Evolutionary conservation across 2,797 vertebrate species (phyloP).

Genomic region (Hirundo rustica): DNA sequence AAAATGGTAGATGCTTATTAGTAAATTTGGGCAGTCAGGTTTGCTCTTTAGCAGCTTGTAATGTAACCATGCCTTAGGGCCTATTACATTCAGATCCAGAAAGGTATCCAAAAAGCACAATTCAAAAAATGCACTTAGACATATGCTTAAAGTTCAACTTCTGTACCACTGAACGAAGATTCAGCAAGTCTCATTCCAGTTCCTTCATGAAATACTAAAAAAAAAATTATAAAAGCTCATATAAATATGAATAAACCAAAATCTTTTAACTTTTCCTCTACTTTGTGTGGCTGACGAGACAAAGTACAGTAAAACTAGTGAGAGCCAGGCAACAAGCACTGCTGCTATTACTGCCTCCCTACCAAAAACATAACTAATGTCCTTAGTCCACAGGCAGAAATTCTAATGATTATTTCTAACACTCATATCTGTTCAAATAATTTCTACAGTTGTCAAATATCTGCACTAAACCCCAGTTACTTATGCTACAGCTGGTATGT

Average conservation of each 20-base stretch:
- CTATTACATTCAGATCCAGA: not conserved
- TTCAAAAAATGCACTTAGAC: not conserved
- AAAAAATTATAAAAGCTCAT: not conserved
- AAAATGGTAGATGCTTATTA: not conserved
- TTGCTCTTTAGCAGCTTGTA: not conserved
- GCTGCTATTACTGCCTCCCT: not conserved
- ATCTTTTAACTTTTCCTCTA: not conserved
- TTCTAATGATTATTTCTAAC: not conserved
- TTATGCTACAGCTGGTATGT: not conserved
- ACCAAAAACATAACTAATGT: not conserved
- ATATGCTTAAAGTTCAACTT: not conserved
- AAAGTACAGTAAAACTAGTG: not conserved
- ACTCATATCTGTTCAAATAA: not conserved
- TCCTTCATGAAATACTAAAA: not conserved
- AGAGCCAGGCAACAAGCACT: not conserved
- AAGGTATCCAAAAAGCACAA: not conserved
- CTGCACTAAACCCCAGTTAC: not conserved
- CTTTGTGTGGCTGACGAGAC: not conserved
- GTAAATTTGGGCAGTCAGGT: not conserved
- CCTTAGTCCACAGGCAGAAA: not conserved
- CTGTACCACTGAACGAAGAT: not conserved
- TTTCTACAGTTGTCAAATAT: not conserved
- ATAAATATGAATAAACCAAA: not conserved
- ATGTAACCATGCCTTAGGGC: not conserved
- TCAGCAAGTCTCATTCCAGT: not conserved